Evolutionary conservation across 2,113 vertebrate species (phyloP), one percentile per base, ranked within the genome.

Genomic region (Mystacornis crossleyi): DNA sequence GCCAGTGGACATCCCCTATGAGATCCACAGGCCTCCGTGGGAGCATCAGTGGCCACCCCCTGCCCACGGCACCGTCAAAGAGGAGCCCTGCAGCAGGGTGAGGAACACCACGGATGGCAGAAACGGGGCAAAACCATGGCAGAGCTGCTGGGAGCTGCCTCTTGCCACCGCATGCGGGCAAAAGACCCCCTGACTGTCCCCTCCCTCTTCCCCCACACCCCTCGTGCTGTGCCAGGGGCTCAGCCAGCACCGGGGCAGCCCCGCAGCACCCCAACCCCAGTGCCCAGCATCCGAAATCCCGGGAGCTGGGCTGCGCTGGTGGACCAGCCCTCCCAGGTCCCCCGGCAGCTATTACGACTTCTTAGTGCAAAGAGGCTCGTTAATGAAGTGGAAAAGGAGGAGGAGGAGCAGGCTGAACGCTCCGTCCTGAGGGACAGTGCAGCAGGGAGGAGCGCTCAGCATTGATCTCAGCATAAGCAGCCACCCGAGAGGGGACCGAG

Each of bases 351-450:
- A 83, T 91, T 81, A 91, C 1, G 10, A 82, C 82, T 86, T 73
- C 67, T 96, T 42, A 86, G 67, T 25, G 80, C 43, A 69, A 80
- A 95, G 71, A 93, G 72, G 66, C 72, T 95, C 80, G 78, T 90
- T 96, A 96, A 95, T 81, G 80, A 90, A 92, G 67, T 73, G 82
- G 82, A 95, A 90, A 90, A 90, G 94, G 45, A 94, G 79, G 89
- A 95, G 95, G 95, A 95, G 93, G 88, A 93, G 93, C 82, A 33
- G 86, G 43, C 80, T 92, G 93, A 92, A 81, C 36, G 72, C 80
- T 67, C 61, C 36, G 42, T 96, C 90, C 92, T 95, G 18, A 42
- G 96, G 82, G 93, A 95, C 71, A 64, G 67, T 9, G 60, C 42
- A 74, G 82, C 71, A 34, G n/a, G 79, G 24, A 96, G 71, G 84